Percentiles rank a stretch among this genome's conserved stretches.
phyloP scores from a whole-genome alignment of 35 echinoderm and acorn worm species.

The Holothuria glaberrima region DNA sequence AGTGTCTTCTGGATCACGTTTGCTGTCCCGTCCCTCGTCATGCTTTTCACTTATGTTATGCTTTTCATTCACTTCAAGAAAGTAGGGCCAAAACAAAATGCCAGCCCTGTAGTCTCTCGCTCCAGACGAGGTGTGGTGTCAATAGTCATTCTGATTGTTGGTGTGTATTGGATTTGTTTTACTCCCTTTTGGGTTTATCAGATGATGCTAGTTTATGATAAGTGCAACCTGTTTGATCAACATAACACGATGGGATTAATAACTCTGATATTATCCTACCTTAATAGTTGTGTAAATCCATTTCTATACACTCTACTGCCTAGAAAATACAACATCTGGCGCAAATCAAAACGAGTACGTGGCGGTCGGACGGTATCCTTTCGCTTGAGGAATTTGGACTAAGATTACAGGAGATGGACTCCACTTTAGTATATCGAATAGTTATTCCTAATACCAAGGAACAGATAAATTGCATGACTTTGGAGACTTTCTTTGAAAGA shows the following conservation, averaged over 20 bases:
- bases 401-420: too few relatives aligned
- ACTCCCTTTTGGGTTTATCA: conserved; percentile 67
- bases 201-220: conserved; percentile 37
- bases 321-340: conserved; percentile 58
- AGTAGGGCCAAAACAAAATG: not conserved
- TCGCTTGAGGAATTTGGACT: conserved; percentile 24
- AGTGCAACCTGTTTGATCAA: conserved; percentile 1
- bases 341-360: conserved; percentile 31
- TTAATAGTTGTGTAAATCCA: conserved; percentile 67
- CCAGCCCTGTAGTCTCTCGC: not conserved
- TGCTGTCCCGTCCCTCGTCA: conserved; percentile 37
- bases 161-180: conserved; percentile 60
- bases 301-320: conserved; percentile 66
- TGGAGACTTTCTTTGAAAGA: too few relatives aligned
- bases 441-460: too few relatives aligned
- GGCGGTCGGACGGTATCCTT: conserved; percentile 19
- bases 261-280: conserved; percentile 50
- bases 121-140: conserved; percentile 56
- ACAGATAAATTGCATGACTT: too few relatives aligned
- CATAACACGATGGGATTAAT: conserved; percentile 45
- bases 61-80: conserved; percentile 59
- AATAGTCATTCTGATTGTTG: conserved; percentile 55
- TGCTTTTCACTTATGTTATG: conserved; percentile 24
- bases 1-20: conserved; percentile 48
- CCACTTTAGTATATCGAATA: too few relatives aligned